These are phyloP conservation scores for Bufotes viridis DNA, from an alignment of 2,797 vertebrate genomes.

Conservation along the genomic window DNA sequence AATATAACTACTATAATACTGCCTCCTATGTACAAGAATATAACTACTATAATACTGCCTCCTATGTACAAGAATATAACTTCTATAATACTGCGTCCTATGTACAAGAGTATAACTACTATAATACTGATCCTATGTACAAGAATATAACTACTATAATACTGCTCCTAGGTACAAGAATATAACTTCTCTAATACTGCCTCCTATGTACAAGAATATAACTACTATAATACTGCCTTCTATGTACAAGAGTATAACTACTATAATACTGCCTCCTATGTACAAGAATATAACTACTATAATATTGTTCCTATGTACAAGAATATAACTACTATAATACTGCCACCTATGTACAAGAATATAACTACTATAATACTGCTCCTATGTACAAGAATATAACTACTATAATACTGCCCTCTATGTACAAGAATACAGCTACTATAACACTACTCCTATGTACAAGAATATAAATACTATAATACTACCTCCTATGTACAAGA, in stretches of 20 bases:
- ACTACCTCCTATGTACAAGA: not conserved
- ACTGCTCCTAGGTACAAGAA: not conserved
- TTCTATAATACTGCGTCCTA: too few species aligned
- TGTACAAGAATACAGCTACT: not conserved
- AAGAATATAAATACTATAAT: not conserved
- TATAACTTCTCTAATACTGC: too few species aligned
- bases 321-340: slow-evolving; percentile 19
- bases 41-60: too few species aligned
- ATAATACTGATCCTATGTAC: too few species aligned
- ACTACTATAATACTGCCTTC: not conserved
- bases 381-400: not conserved
- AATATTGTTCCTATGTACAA: not conserved
- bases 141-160: too few species aligned
- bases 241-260: not conserved
- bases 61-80: too few species aligned
- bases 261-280: not conserved
- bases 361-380: slow-evolving; percentile 7
- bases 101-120: too few species aligned
- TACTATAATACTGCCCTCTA: not conserved
- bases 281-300: slow-evolving; percentile 17
- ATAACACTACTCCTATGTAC: not conserved
- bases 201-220: too few species aligned
- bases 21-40: too few species aligned
- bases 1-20: too few species aligned
- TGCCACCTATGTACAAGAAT: not conserved